Percentiles rank a stretch among this genome's conserved stretches.
These are phyloP conservation scores for Phenganax stokvisi DNA, from an alignment of 92 coral and sea anemone species.

Conservation along the genomic window DNA sequence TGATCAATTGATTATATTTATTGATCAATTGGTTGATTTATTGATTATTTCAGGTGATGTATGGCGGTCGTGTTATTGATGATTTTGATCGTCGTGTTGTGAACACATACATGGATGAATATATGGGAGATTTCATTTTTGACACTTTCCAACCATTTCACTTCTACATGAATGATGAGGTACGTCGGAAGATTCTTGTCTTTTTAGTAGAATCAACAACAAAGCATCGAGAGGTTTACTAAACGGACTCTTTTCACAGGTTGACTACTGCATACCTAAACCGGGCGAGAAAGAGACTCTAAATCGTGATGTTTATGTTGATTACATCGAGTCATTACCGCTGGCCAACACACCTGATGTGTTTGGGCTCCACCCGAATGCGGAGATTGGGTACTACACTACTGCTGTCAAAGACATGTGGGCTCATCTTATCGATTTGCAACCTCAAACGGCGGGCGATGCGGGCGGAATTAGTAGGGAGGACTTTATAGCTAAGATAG, in stretches of 20 bases:
- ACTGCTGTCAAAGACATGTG: conserved; percentile 99
- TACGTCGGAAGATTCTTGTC: background rate
- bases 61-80: conserved; percentile 99
- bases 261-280: conserved; percentile 31
- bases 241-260: conserved; percentile 67
- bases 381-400: conserved; percentile 99
- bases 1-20: background rate
- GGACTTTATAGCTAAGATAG: conserved; percentile 92
- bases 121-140: conserved; percentile 99
- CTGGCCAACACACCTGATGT: conserved; percentile 99
- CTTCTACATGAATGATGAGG: conserved; percentile 92
- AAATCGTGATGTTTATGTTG: conserved; percentile 85
- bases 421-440: conserved; percentile 91
- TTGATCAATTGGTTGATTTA: background rate
- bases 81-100: conserved; percentile 99
- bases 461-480: conserved; percentile 95
- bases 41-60: conserved; percentile 75
- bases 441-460: conserved; percentile 99
- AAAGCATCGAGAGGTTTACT: conserved; percentile 52
- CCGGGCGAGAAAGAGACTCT: conserved; percentile 44
- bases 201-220: too few species aligned
- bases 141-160: conserved; percentile 99
- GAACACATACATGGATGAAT: conserved; percentile 97
- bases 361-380: conserved; percentile 97
- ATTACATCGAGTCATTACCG: conserved; percentile 72